Base-by-base conservation (phyloP, 2,797 vertebrate species). In the Dermochelys coriacea region DNA sequence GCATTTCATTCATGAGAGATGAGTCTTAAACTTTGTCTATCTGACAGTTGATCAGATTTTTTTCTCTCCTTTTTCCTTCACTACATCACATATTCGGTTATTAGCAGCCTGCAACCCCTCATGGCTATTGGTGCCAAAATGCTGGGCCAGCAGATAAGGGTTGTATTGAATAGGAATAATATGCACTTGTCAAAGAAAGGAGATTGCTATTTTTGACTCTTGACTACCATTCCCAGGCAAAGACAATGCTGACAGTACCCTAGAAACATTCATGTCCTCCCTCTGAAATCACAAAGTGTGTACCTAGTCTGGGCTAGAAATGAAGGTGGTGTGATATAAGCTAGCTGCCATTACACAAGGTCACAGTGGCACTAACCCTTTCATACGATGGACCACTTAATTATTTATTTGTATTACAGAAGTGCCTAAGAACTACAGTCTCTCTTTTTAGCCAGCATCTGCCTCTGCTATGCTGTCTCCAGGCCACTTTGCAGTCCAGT, bases 1-100 rank as follows among this genome's bases (percentile, higher is more conserved):
- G 45, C 61, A 18, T 87, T 89, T 93, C 55, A 83, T 95, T 94
- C 88, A 95, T 94, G 94, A 75, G 92, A 90, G 78, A 81, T 91
- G 50, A 93, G 23, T 31, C 55, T 95, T 92, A 88, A 90, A 64
- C n/a, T 52, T 27, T 84, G 41, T 47, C 25, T 75, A 51, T 19
- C 51, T 93, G 37, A 78, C 12, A 10, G 78, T 78, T 92, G 88
- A 93, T 49, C 86, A 45, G 94, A 94, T 94, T 93, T 87, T 87
- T 12, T 89, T 95, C 82, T 89, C 4, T 47, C 27, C 50, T 16
- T 92, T 92, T 61, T 31, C 78, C 80, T 95, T 91, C 81, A 91
- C 12, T 83, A 29, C 82, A 49, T 61, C 91, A 61, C 92, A 19
- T 51, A 14, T 19, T 90, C 74, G 87, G 83, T 88, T 94, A 23